Base-by-base conservation (phyloP, 2,888 invertebrate genomes). In the Lordiphosa fenestrarum region DNA sequence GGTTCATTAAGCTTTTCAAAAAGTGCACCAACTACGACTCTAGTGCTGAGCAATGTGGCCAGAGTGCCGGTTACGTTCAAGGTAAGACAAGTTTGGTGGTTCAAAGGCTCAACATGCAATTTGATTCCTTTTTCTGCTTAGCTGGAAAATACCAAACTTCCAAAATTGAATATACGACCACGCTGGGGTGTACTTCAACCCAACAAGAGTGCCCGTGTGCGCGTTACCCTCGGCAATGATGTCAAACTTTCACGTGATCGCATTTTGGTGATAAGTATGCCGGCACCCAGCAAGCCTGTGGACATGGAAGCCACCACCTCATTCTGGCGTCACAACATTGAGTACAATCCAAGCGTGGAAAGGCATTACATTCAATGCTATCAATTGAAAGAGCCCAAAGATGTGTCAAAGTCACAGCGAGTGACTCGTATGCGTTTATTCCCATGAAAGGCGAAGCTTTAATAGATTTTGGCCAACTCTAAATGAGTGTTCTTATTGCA, bases 301-400 rank as follows among this genome's bases (percentile, higher is more conserved):
- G 68, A 66, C 30, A 48, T 42, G 7, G 30, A 47, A 6, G 15
- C 23, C 12, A 55, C 50, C 10, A 6, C 39, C 6, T 6, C 39
- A 19, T 68, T 68, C 35, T 66, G 66, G 66, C 67, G 66, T 7
- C 42, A 23, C 44, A 66, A 60, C 35, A 51, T 51, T 50, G 54
- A 54, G 21, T 66, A 55, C 13, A 39, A 66, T 49, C 52, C 52
- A 2, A 6, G 0, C 2, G 30, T 66, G 19, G 66, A 66, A 37
- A 67, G 55, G 53, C 66, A 66, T 23, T 51, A 52, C 39, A 6
- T 66, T 4, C 39, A 33, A 36, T 66, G 68, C 44, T 36, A 47
- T 44, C 37, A 49, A 12, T 25, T 40, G 41, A 12, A 25, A 10
- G 15, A 33, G 7, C 9, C 30, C 13, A 30, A n/a, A 25, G 25